A percentile compares a stretch with the other conserved stretches of the same genome.
Conservation (phyloP, 2,113 vertebrate genomes). For the Marmota flaviventris region DNA sequence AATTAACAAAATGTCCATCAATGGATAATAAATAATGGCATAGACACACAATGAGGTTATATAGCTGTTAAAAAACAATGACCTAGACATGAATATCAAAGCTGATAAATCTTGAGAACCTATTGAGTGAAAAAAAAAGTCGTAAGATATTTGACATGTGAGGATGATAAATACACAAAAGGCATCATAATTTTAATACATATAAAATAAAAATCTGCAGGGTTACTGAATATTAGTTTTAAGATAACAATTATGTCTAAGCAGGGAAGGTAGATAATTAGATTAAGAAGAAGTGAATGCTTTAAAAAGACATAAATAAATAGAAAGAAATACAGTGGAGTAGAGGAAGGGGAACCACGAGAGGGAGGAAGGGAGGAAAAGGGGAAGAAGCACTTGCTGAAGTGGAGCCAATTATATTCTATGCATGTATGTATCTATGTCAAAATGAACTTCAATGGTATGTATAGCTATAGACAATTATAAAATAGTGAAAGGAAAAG, state of each 20-base stretch:
- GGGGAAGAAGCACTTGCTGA: too few relatives aligned
- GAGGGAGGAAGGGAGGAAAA: too few relatives aligned
- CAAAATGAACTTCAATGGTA: too few relatives aligned
- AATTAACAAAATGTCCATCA: neutral
- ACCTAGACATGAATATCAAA: neutral
- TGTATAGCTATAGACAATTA: too few relatives aligned
- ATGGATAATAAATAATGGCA: neutral
- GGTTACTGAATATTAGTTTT: neutral
- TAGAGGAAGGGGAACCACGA: too few relatives aligned
- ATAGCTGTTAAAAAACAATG: neutral
- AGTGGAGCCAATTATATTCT: too few relatives aligned
- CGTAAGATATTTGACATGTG: neutral
- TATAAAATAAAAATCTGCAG: neutral
- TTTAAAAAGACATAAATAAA: neutral
- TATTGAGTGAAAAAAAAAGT: neutral
- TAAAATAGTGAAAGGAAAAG: too few relatives aligned
- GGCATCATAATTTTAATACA: neutral
- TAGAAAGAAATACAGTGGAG: too few relatives aligned
- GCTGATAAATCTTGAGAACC: neutral
- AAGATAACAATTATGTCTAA: neutral
- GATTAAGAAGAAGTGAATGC: neutral
- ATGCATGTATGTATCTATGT: too few relatives aligned
- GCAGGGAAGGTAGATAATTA: neutral
- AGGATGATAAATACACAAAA: neutral
- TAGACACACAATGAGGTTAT: neutral